Evolutionary conservation across 2,797 vertebrate genomes (phyloP).

Genomic region (Chaetophractus vellerosus): DNA sequence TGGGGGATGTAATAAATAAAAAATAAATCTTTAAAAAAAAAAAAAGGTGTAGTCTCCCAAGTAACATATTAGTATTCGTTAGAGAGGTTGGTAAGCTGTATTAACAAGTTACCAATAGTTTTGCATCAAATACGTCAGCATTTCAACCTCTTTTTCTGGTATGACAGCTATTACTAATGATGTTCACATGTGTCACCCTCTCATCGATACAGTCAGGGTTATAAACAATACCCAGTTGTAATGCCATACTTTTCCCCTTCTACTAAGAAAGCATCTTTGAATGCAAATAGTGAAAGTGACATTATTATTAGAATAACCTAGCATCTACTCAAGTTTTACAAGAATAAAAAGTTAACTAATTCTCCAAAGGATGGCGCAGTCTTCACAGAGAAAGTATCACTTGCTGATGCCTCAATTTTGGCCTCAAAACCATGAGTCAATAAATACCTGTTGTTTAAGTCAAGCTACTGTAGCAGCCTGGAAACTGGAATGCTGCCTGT

Average conservation of each 20-base stretch:
- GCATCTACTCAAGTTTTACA: neutral
- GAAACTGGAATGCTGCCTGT: neutral
- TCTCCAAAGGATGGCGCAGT: neutral
- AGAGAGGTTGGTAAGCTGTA: neutral
- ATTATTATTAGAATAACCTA: slow-evolving; percentile 15
- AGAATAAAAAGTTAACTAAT: neutral
- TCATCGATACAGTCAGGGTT: neutral
- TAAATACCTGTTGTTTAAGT: too few relatives aligned
- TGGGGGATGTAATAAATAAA: too few relatives aligned
- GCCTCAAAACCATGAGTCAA: too few relatives aligned
- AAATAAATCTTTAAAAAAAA: too few relatives aligned
- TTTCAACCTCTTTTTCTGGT: neutral
- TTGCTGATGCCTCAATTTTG: too few relatives aligned
- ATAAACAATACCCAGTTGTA: neutral
- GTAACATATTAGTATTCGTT: neutral
- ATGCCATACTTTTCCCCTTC: neutral
- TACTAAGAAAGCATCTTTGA: neutral
- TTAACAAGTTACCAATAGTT: neutral
- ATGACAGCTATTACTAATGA: neutral
- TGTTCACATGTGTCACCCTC: neutral
- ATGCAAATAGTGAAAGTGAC: neutral
- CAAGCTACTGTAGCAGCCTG: too few relatives aligned
- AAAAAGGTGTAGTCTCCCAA: neutral
- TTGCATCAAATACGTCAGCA: neutral
- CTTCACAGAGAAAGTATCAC: too few relatives aligned